These are phyloP conservation scores for Vidua macroura DNA, from an alignment of 2,113 vertebrate species.

Conservation along the genomic window DNA sequence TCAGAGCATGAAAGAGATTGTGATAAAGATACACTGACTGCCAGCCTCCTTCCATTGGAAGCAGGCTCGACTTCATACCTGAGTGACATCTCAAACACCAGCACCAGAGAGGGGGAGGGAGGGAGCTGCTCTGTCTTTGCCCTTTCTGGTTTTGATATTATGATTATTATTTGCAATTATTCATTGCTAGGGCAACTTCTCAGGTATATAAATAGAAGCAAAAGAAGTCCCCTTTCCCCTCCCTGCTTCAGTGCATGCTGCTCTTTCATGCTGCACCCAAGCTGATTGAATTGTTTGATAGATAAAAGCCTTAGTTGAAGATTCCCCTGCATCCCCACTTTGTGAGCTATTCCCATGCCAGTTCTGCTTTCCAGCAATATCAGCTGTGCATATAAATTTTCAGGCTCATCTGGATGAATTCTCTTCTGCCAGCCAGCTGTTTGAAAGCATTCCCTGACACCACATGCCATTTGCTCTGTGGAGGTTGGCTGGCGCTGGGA, in stretches of 20 bases:
- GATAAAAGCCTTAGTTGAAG: slow-evolving; percentile 40
- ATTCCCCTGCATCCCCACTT: slow-evolving; percentile 12
- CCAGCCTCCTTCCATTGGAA: slow-evolving; percentile 42
- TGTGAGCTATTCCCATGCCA: slow-evolving; percentile 37
- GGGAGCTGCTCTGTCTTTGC: neutral
- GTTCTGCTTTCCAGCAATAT: slow-evolving; percentile 59
- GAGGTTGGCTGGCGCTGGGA: neutral
- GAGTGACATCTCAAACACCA: slow-evolving; percentile 28
- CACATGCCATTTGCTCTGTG: neutral
- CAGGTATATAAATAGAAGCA: neutral
- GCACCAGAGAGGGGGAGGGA: neutral
- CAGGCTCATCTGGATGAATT: slow-evolving; percentile 36
- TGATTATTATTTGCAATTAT: slow-evolving; percentile 30
- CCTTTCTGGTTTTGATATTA: neutral
- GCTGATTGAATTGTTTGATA: slow-evolving; percentile 4
- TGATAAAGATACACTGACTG: slow-evolving; percentile 63
- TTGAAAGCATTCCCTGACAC: slow-evolving; percentile 27
- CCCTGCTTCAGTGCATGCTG: neutral
- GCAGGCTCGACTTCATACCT: neutral
- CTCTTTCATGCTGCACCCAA: neutral
- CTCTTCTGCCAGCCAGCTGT: slow-evolving; percentile 15
- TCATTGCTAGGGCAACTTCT: neutral
- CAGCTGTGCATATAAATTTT: slow-evolving; percentile 55
- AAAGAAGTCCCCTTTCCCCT: neutral
- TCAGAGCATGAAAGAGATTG: slow-evolving; percentile 58